phyloP scores from a whole-genome alignment of 2,797 vertebrate genomes.

The Liparis tanakae region DNA sequence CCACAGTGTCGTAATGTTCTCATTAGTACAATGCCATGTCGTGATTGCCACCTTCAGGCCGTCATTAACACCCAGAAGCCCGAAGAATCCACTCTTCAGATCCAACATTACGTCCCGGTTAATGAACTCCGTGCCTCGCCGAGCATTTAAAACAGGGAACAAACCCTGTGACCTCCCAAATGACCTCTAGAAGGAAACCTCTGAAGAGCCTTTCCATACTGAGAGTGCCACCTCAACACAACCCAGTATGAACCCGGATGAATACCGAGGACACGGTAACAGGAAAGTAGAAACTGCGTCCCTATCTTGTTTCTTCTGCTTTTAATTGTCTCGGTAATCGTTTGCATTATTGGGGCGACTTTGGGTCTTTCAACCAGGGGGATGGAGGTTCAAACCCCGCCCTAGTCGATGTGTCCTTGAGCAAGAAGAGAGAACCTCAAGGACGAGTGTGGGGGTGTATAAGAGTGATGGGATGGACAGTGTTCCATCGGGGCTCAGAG shows the following conservation, averaged over 20 bases:
- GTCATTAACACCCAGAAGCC: conserved; percentile 53
- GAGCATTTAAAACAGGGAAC: conserved; percentile 28
- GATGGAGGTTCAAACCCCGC: no score
- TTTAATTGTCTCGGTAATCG: background rate
- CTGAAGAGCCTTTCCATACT: background rate
- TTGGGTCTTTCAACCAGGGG: no score
- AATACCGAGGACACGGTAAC: background rate
- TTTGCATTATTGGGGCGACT: background rate
- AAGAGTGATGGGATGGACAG: conserved; percentile 12
- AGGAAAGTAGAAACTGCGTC: background rate
- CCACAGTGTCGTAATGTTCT: conserved; percentile 55
- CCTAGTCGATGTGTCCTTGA: no score
- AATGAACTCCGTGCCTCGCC: conserved; percentile 20
- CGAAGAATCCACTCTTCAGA: conserved; percentile 31
- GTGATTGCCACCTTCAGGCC: conserved; percentile 45
- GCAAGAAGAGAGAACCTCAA: background rate
- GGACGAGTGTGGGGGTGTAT: conserved; percentile 9
- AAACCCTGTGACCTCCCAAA: conserved; percentile 40
- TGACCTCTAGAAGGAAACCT: background rate
- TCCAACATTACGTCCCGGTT: conserved; percentile 37
- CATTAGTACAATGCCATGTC: conserved; percentile 61
- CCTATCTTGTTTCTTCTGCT: background rate
- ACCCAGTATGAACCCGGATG: background rate
- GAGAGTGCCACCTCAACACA: background rate
- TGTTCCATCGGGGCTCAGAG: conserved; percentile 9